A percentile compares a stretch with the other conserved stretches of the same genome.
Conservation (phyloP, 2,797 vertebrate species). For the Clarias fuscus region DNA sequence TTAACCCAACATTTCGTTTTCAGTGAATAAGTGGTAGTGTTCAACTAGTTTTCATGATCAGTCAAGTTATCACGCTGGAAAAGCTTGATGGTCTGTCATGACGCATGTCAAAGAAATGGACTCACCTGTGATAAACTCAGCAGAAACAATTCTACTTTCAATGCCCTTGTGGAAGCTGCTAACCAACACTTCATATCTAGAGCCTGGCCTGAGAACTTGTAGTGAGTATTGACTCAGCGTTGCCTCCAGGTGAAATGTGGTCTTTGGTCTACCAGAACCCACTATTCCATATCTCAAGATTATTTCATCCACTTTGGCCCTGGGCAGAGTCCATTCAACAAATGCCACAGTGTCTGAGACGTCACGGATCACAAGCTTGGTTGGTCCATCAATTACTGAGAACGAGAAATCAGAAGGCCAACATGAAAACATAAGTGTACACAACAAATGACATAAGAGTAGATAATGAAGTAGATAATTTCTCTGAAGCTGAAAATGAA, state of each 20-base stretch:
- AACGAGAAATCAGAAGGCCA: constrained; percentile 14
- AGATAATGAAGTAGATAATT: neutral
- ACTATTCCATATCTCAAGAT: constrained; percentile 87
- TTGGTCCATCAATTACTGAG: constrained; percentile 92
- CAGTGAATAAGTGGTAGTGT: neutral
- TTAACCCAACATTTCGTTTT: neutral
- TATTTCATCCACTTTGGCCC: constrained; percentile 90
- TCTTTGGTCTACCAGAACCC: constrained; percentile 83
- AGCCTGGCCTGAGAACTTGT: constrained; percentile 89
- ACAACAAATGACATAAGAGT: neutral
- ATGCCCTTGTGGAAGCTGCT: constrained; percentile 85
- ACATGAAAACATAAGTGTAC: neutral
- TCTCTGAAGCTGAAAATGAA: neutral
- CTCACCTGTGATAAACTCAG: constrained; percentile 91
- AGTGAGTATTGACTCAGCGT: constrained; percentile 94
- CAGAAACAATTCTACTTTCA: constrained; percentile 81
- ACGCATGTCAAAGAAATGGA: constrained; percentile 42
- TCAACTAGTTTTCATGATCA: neutral
- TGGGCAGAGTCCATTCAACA: constrained; percentile 91
- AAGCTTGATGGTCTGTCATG: neutral
- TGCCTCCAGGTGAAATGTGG: constrained; percentile 92
- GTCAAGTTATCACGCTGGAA: neutral
- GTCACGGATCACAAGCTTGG: constrained; percentile 89
- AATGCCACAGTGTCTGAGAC: constrained; percentile 95
- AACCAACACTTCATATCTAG: constrained; percentile 84